These are phyloP conservation scores for Napeogenes sylphis DNA, from an alignment of 2,888 invertebrate species.

Conservation along the genomic window DNA sequence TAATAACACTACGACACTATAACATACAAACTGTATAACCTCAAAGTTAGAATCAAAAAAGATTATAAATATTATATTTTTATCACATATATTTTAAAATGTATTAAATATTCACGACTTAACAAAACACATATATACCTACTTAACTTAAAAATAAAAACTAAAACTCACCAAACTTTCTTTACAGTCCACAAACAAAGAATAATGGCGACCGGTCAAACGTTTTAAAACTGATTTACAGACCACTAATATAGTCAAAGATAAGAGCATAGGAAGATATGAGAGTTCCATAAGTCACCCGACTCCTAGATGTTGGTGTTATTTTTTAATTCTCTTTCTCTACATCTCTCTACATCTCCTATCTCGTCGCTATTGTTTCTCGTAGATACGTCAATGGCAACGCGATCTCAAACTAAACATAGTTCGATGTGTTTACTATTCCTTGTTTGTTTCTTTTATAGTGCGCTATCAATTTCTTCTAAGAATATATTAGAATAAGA, in stretches of 20 bases:
- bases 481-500: background rate
- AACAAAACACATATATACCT: background rate
- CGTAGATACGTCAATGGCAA: slow-evolving; percentile 4
- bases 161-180: background rate
- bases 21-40: too few relatives aligned
- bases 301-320: background rate
- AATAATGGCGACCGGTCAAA: slow-evolving; percentile 11
- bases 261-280: background rate
- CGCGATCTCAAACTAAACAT: slow-evolving; percentile 10
- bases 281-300: too few relatives aligned
- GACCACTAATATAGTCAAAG: background rate
- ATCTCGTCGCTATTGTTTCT: background rate
- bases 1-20: too few relatives aligned
- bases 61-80: too few relatives aligned
- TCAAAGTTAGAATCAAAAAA: too few relatives aligned
- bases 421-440: slow-evolving; percentile 7
- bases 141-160: background rate
- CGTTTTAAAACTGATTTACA: slow-evolving; percentile 19
- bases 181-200: background rate
- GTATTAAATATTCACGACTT: background rate
- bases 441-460: slow-evolving; percentile 9
- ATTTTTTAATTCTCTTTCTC: background rate
- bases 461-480: slow-evolving; percentile 10
- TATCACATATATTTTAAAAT: too few relatives aligned
- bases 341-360: too few relatives aligned